Evolutionary conservation across 2,113 vertebrate species (phyloP).

Genomic region (Ochotona princeps): DNA sequence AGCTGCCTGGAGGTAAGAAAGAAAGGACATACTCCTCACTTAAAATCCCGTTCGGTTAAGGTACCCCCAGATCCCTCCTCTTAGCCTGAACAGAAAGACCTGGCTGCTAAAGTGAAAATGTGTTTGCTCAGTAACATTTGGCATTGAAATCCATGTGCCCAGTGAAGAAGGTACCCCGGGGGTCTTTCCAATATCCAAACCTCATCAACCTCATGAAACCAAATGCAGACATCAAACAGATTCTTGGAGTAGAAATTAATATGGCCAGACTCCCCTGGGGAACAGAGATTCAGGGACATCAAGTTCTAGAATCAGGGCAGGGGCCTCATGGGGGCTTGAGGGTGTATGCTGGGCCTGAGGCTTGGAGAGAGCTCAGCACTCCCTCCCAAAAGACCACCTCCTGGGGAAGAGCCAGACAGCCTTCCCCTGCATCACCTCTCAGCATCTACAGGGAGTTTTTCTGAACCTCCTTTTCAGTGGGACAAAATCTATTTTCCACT

Average conservation of each 20-base stretch:
- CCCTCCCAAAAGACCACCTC: background rate
- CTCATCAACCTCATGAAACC: background rate
- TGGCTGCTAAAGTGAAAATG: conserved; percentile 1
- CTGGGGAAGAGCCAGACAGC: background rate
- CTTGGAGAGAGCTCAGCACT: no score
- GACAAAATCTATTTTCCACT: background rate
- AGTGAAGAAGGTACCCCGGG: background rate
- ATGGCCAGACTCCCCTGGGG: background rate
- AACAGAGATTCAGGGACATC: background rate
- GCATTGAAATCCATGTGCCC: background rate
- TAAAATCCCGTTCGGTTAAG: conserved; percentile 1
- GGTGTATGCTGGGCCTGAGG: fast-evolving
- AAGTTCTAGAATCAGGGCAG: background rate
- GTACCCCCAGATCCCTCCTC: background rate
- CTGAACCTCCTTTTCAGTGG: background rate
- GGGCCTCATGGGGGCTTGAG: background rate
- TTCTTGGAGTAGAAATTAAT: background rate
- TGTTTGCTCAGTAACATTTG: background rate
- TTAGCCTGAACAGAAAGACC: background rate
- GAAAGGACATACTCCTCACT: background rate
- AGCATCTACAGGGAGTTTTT: background rate
- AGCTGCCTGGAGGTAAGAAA: background rate
- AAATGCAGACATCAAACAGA: background rate
- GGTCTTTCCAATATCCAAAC: background rate
- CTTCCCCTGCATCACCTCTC: fast-evolving